Base-by-base conservation (phyloP, 1,140 invertebrate genomes). In the Alviniconcha marisindica region DNA sequence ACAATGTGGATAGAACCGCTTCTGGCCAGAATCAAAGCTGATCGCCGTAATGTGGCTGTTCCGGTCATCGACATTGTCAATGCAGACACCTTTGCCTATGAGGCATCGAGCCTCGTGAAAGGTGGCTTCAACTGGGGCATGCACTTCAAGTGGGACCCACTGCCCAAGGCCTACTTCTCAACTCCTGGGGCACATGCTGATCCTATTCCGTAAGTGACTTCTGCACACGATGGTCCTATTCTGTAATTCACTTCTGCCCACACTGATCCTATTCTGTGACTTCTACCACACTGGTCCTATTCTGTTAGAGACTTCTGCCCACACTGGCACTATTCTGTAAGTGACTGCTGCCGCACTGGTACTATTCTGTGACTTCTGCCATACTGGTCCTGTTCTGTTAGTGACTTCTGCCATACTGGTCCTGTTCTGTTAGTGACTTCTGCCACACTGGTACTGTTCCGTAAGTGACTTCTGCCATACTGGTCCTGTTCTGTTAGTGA, bases 1-100 rank as follows among this genome's bases (percentile, higher is more conserved):
- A 95, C 96, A 93, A 97, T 97, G 40, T 99, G 98, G 98, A 93
- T 99, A 85, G 98, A 99, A 90, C 98, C 98, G 0, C 93, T 99
- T n/a, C 93, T 99, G 86, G 96, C 98, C 92, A 94, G 97, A 84
- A 99, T 99, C 86, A 96, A 97, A 0, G 94, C 96, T 24, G 96
- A 98, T 91, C 18, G 93, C 95, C 97, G 93, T 96, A 96, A 94
- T 94, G 96, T 89, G 96, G 98, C 91, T 96, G 96, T 56, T 95
- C 95, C 77, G 95, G 95, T 99, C 24, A 99, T 99, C 86, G 99
- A 99, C 93, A 97, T 99, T 18, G 99, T 99, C 74, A 98, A 99
- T 93, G 95, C 97, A 15, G 97, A 99, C 90, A 99, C 98, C 0
- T 98, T 81, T 85, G 85, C 87, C 63, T 91, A 91, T 78, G 86